Base-by-base conservation (phyloP, 2,797 vertebrate species). In the Manis pentadactyla region DNA sequence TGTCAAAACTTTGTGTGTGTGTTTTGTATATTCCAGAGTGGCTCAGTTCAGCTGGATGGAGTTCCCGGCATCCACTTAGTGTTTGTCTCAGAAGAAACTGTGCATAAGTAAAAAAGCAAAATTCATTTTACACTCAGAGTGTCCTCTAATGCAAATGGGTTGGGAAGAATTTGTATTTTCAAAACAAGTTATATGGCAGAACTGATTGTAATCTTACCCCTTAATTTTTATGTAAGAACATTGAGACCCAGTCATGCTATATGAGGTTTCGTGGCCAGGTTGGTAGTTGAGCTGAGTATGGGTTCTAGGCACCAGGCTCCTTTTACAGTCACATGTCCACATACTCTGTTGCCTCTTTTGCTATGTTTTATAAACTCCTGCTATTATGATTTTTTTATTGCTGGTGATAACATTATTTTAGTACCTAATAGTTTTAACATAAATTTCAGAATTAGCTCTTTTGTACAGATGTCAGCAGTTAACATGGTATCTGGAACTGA, bases 341-440 rank as follows among this genome's bases (percentile, higher is more conserved):
- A 18, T 85, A 12, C 8, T 63, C 39, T 31, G 4, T n/a, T 83
- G 55, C 19, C n/a, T 55, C 29, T 85, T 86, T 95, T 6, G 4
- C n/a, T 55, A 15, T 64, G 23, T 85, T 92, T 94, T 85, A 59
- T 63, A 90, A 90, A 87, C 81, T 23, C 17, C 27, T 92, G 7
- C 15, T 64, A 8, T 93, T 73, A 29, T 85, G 89, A 86, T 49
- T 79, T 49, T 79, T 42, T 51, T 90, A 49, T 81, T 96, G 39
- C n/a, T 84, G 74, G 25, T 84, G 78, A 69, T 86, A 64, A 69
- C 71, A 83, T 93, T 91, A 69, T 71, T 96, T 84, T 73, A 73
- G 59, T 82, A 55, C 15, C 75, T 87, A 86, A 46, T 31, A 79
- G 11, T 90, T 77, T 84, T 74, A 94, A 71, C 81, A 7, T 91